Percentiles rank a stretch among this genome's conserved stretches.
Conservation (phyloP, 1,140 invertebrate genomes). For the Asobara japonica region DNA sequence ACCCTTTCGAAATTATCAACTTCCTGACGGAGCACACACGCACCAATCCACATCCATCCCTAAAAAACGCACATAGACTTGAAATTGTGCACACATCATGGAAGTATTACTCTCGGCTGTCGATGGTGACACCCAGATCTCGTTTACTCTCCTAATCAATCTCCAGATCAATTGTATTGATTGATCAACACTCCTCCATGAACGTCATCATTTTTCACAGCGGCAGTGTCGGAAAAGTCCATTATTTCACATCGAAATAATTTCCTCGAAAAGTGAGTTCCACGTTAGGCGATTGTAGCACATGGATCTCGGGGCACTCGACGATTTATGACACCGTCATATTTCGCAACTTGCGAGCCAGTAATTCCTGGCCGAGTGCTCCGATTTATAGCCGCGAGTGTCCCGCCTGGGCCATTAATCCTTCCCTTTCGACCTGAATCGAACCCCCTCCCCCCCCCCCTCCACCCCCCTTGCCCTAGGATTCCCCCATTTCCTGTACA, state of each 20-base stretch:
- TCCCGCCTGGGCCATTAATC: slow-evolving; percentile 65
- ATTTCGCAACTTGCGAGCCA: slow-evolving; percentile 65
- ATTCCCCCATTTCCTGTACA: background rate
- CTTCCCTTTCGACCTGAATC: slow-evolving; percentile 62
- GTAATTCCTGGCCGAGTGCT: slow-evolving; percentile 62
- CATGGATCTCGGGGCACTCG: slow-evolving; percentile 33
- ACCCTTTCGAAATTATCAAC: no score
- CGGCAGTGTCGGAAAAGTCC: background rate
- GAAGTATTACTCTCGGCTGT: no score
- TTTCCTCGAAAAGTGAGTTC: background rate
- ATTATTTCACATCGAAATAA: background rate
- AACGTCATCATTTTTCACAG: no score
- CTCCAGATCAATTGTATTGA: no score
- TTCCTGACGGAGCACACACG: no score
- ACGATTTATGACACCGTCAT: slow-evolving; percentile 65
- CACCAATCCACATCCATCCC: no score
- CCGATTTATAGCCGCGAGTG: slow-evolving; percentile 65
- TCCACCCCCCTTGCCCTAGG: background rate
- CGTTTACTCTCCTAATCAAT: no score
- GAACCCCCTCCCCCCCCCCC: slow-evolving; percentile 58
- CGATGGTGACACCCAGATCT: no score
- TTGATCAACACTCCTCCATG: no score
- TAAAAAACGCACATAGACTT: no score
- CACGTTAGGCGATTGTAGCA: slow-evolving; percentile 35
- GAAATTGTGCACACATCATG: no score